Evolutionary conservation across 2,113 vertebrate species (phyloP).

Genomic region (Urocolius indicus): DNA sequence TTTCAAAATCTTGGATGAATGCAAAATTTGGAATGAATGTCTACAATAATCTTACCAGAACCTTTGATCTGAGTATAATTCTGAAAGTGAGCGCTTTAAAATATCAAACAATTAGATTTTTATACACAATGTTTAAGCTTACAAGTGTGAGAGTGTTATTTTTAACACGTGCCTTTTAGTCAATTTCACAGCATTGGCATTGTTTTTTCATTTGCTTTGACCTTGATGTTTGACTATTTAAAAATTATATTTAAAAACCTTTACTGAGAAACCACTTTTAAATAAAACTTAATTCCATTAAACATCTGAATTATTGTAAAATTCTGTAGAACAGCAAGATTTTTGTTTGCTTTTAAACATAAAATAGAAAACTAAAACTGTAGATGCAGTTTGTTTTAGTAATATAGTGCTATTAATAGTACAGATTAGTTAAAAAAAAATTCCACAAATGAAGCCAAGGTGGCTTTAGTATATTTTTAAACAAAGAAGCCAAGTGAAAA

Average conservation of each 20-base stretch:
- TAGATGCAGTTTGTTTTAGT: neutral
- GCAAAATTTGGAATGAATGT: neutral
- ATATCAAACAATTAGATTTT: neutral
- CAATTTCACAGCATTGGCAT: neutral
- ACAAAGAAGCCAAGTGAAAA: neutral
- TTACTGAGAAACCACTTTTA: neutral
- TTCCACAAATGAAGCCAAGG: neutral
- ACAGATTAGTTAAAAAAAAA: neutral
- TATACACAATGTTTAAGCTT: neutral
- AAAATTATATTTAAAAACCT: neutral
- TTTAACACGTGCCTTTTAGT: neutral
- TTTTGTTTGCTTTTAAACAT: neutral
- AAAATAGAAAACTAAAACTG: neutral
- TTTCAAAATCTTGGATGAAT: neutral
- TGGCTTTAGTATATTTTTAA: neutral
- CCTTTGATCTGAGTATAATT: neutral
- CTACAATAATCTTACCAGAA: neutral
- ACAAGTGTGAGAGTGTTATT: neutral
- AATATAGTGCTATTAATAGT: neutral
- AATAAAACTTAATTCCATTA: neutral
- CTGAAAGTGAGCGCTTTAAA: neutral
- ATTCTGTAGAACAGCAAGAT: neutral
- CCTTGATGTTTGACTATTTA: neutral
- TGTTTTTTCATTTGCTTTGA: neutral
- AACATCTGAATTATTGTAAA: neutral